Base-by-base conservation (phyloP, 1,140 invertebrate species). In the Rhysida immarginata region DNA sequence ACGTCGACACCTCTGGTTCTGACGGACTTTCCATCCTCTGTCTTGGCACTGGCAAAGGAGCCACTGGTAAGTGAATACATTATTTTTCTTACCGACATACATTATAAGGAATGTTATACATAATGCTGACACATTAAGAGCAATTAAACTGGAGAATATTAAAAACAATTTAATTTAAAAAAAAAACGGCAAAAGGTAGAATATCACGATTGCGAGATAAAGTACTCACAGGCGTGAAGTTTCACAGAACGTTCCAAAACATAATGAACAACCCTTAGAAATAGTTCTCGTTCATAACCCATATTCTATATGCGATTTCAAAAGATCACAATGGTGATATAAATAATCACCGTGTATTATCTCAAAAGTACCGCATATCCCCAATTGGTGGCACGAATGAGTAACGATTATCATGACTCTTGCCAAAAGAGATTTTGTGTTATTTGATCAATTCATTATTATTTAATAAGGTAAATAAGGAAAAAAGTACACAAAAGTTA, bases 31-130 rank as follows among this genome's bases (percentile, higher is more conserved):
- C 5, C 13, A 56, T 56, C n/a, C 2, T 56, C 11, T 56, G 55
- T 41, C 41, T 56, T 3, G 55, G 55, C 13, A 56, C 55, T n/a
- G 55, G 55, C 3, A 56, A 56, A 56, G 55, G 55, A 42, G 55
- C 55, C 8, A 56, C 55, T 5, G 26, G 53, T 55, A 20, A 45
- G 53, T 48, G 2, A 35, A 8, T 35, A 52, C n/a, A n/a, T n/a
- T n/a, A n/a, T n/a, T n/a, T 52, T 11, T 11, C 8, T 20, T 46
- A 20, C 18, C 8, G 20, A 8, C 5, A 20, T 23, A 46, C 23
- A 11, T 23, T 20, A 46, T 20, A 5, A 46, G 5, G 20, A 11
- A 46, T 46, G 44, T 46, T 11, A 20, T 20, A 20, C 5, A 46
- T 35, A 35, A 35, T 8, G 29, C 29, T 8, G 16, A 35, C 29